A percentile compares a stretch with the other conserved stretches of the same genome.
phyloP scores from a whole-genome alignment of 2,113 vertebrate genomes.

The Platanista minor region DNA sequence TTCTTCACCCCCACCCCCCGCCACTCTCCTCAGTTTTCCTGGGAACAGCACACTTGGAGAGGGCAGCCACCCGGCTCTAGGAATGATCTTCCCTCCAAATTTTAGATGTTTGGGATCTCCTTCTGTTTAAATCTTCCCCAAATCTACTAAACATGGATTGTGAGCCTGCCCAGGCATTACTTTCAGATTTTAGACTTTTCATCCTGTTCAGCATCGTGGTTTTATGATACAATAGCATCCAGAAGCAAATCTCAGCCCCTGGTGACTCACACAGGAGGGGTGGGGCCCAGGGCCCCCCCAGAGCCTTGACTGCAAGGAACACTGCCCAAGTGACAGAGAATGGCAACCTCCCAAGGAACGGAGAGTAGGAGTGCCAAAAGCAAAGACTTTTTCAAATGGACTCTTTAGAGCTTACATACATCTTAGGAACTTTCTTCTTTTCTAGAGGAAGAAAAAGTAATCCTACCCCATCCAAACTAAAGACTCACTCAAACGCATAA shows the following conservation, averaged over 20 bases:
- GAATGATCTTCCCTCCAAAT: not conserved
- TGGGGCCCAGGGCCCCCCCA: not conserved
- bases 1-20: rapidly evolving
- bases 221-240: not conserved
- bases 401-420: not conserved
- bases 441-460: not conserved
- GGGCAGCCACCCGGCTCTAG: not conserved
- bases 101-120: not conserved
- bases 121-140: not conserved
- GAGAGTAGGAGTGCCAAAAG: not conserved
- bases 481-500: not conserved
- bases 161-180: not conserved
- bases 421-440: not conserved
- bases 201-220: rapidly evolving
- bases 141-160: not conserved
- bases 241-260: not conserved
- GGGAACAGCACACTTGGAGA: not conserved
- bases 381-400: not conserved
- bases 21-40: not conserved
- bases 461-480: not conserved
- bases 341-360: not conserved
- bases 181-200: not conserved
- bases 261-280: not conserved
- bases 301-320: not conserved
- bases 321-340: not conserved